Evolutionary conservation across 2,888 invertebrate genomes (phyloP).

Genomic region (Eupithecia pulchellata): DNA sequence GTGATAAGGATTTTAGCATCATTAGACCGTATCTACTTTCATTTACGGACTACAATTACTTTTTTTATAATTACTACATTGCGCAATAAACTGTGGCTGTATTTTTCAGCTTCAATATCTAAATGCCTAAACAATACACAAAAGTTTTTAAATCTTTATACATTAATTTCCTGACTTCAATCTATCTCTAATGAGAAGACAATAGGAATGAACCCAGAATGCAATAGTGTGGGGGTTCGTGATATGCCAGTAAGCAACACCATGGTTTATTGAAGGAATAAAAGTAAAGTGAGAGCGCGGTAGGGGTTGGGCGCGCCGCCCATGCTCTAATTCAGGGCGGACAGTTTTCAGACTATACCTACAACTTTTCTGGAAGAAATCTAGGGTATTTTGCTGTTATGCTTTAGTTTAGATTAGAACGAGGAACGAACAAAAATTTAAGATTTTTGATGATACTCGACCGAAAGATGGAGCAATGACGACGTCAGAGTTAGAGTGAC

Average conservation of each 20-base stretch:
- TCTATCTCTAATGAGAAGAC: background rate
- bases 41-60: background rate
- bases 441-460: background rate
- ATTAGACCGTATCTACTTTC: conserved; percentile 3
- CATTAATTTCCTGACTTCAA: background rate
- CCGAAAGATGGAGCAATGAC: background rate
- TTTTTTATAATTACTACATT: background rate
- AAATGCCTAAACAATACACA: background rate
- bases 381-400: background rate
- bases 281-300: conserved; percentile 46
- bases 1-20: conserved; percentile 17
- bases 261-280: conserved; percentile 50
- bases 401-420: background rate
- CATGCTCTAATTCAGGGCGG: conserved; percentile 48
- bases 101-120: background rate
- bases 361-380: background rate
- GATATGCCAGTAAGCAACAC: conserved; percentile 47
- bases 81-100: background rate
- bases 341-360: conserved; percentile 8
- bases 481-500: conserved; percentile 7
- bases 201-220: background rate
- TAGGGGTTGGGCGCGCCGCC: conserved; percentile 53
- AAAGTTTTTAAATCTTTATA: background rate
- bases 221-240: background rate
- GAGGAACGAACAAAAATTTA: background rate